Evolutionary conservation across 2,113 vertebrate genomes (phyloP).

Genomic region (Aplodontia rufa): DNA sequence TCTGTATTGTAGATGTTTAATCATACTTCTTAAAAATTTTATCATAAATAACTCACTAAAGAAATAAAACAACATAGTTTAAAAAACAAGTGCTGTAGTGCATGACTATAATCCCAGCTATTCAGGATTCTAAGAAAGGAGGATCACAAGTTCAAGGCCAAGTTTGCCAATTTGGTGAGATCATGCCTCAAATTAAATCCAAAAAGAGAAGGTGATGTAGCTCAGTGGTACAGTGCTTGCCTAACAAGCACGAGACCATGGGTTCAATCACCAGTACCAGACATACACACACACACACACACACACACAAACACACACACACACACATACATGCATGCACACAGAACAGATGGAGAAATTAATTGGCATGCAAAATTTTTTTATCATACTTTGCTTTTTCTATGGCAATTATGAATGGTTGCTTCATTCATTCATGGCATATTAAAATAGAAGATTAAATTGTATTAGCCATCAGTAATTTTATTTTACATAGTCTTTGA

Average conservation of each 20-base stretch:
- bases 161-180: background rate
- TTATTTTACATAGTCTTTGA: slow-evolving; percentile 12
- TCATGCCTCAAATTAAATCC: background rate
- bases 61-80: background rate
- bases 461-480: background rate
- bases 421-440: background rate
- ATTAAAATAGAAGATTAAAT: slow-evolving; percentile 25
- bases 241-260: background rate
- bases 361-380: slow-evolving; percentile 50
- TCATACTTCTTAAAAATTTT: background rate
- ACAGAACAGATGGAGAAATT: background rate
- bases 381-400: slow-evolving; percentile 28
- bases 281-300: background rate
- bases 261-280: background rate
- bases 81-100: background rate
- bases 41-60: slow-evolving; percentile 47
- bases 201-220: too few species aligned
- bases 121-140: background rate
- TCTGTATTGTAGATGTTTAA: background rate
- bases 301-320: background rate
- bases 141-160: background rate
- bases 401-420: slow-evolving; percentile 56
- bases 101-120: background rate
- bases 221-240: background rate
- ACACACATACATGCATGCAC: background rate